A percentile compares a stretch with the other conserved stretches of the same genome.
Conservation (phyloP, 1,140 invertebrate genomes). For the Nasonia vitripennis region DNA sequence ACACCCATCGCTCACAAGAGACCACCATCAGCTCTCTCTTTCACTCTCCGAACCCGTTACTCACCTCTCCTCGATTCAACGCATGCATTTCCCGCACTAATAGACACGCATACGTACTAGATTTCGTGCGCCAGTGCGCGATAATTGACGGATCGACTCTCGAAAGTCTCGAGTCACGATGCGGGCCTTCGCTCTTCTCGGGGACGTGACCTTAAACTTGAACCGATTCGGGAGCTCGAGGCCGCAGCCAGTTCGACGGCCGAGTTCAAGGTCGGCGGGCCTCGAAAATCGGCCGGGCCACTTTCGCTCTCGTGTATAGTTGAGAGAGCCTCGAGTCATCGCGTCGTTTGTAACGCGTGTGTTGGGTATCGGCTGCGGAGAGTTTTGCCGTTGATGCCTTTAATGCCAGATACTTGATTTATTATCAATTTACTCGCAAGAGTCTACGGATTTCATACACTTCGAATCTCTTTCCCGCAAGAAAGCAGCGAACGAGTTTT, state of each 20-base stretch:
- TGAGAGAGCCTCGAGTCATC: not conserved
- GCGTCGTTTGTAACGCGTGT: too few species aligned
- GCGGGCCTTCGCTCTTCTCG: constrained; percentile 3
- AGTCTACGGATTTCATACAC: not conserved
- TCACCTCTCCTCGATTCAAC: not conserved
- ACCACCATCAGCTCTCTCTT: not conserved
- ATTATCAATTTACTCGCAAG: too few species aligned
- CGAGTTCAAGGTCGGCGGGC: constrained; percentile 45
- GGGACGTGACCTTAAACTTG: constrained; percentile 60
- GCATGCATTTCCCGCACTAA: not conserved
- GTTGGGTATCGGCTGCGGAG: too few species aligned
- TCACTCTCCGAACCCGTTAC: not conserved
- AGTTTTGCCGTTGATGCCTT: too few species aligned
- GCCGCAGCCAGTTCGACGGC: constrained; percentile 43
- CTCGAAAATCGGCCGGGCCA: constrained; percentile 10
- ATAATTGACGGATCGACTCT: constrained; percentile 11
- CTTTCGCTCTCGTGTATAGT: not conserved
- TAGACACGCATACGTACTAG: too few species aligned
- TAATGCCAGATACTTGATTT: too few species aligned
- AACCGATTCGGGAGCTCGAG: constrained; percentile 44
- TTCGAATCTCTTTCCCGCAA: constrained; percentile 7
- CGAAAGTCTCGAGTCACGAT: constrained; percentile 10
- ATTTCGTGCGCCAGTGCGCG: not conserved
- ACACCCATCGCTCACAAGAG: not conserved
- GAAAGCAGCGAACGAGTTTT: not conserved